These are phyloP conservation scores for Eupithecia pulchellata DNA, from an alignment of 2,888 invertebrate species.

Conservation along the genomic window DNA sequence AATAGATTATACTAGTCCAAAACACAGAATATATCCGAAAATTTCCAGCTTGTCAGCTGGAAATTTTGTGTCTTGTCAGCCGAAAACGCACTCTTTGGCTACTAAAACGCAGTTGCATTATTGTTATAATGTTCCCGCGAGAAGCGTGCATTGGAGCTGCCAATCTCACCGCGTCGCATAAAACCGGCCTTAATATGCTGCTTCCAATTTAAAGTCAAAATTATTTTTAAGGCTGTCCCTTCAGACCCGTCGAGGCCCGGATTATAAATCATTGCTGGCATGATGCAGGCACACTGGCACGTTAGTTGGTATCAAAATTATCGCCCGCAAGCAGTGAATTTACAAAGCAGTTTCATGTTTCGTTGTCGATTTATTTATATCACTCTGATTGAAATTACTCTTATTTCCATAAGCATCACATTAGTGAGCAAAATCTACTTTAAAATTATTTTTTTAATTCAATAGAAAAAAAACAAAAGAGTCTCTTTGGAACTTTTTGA, in stretches of 20 bases:
- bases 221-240: conserved; percentile 76
- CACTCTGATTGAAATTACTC: conserved; percentile 63
- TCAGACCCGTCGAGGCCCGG: conserved; percentile 73
- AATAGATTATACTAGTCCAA: neutral
- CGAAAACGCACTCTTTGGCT: neutral
- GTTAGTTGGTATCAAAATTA: conserved; percentile 75
- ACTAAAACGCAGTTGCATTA: neutral
- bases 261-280: conserved; percentile 84
- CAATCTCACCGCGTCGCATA: conserved; percentile 68
- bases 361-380: conserved; percentile 76
- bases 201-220: conserved; percentile 80
- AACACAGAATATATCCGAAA: too few relatives aligned
- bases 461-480: neutral
- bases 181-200: conserved; percentile 75
- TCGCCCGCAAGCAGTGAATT: conserved; percentile 75
- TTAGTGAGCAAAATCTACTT: conserved; percentile 27
- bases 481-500: neutral
- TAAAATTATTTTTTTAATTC: neutral
- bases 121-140: conserved; percentile 26
- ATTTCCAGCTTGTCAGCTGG: neutral
- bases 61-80: too few relatives aligned
- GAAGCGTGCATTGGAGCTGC: conserved; percentile 42
- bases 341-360: conserved; percentile 81
- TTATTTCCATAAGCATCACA: conserved; percentile 52
- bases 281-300: conserved; percentile 66